Base-by-base conservation (phyloP, 2,888 invertebrate species). In the Eupithecia exiguata region DNA sequence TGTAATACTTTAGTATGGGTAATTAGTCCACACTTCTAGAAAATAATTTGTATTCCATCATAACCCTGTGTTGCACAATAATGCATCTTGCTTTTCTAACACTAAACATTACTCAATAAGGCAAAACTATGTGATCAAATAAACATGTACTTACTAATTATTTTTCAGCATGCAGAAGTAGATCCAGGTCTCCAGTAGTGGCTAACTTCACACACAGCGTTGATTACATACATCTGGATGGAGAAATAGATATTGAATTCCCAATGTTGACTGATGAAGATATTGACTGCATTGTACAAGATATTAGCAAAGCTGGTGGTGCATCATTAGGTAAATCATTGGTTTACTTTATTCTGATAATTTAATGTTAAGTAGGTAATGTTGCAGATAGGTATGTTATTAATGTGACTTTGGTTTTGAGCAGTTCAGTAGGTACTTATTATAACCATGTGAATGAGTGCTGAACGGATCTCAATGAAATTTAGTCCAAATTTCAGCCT, bases 241-340 rank as follows among this genome's bases (percentile, higher is more conserved):
- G 16, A 49, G 46, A 67, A 30, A 53, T 65, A 65, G 53, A 70
- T 70, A 10, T 63, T 53, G 66, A 69, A 46, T 21, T 70, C 0
- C 68, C 68, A 43, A 65, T 66, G 16, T 14, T 71, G 16, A 70
- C 74, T 21, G 68, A 74, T 68, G 74, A 58, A 53, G 71, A 74
- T 58, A 61, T 71, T 43, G 63, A 65, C 25, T 63, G 10, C 16
- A 71, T 36, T 58, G 36, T 53, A 10, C 38, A 70, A 63, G 40
- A 61, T 70, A 68, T 70, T 0, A 43, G 53, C 38, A 35, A 68
- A 14, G 63, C 36, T 49, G 30, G 43, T 40, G 40, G 35, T 67
- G 36, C 5, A 38, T 49, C 70, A 68, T 12, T n/a, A 68, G 70
- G 70, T 74, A 63, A n/a, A 66, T 35, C 35, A 69, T 43, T 30